Base-by-base conservation (phyloP, 1,140 invertebrate species). In the Papilio glaucus region DNA sequence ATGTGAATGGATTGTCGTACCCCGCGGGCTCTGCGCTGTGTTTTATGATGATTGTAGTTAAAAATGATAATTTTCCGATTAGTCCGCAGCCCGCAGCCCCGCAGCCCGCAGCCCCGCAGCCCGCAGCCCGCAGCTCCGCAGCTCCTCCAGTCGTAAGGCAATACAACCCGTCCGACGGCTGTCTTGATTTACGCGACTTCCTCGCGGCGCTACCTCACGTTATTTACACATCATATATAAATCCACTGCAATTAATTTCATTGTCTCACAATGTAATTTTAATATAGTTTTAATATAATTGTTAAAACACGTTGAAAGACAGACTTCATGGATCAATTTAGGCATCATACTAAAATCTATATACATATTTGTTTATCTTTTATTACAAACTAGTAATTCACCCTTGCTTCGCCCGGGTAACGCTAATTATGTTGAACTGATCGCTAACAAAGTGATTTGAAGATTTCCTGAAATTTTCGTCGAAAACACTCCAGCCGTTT, bases 11-110 rank as follows among this genome's bases (percentile, higher is more conserved):
- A 21, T 24, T 57, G 49, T 57, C 42, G 42, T 18, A 18, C 7
- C 37, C 38, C 33, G 18, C 38, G 39, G 18, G 65, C 39, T 29
- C 4, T 26, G 8, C n/a, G n/a, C 45, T 68, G 39, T 45, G 29
- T 68, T 68, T 57, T 57, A 57, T 57, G 39, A 45, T 68, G 49
- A 68, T 68, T 68, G 65, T 42, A 45, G 38, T 45, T 38, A n/a
- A 68, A 68, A 65, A 65, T 68, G 15, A 67, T 67, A 45, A 68
- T 42, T 21, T 29, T 12, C 24, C 24, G 39, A 68, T 68, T 45
- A 39, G 38, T 9, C 29, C 33, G 3, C 62, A 38, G 38, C 63
- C 37, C 6, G 57, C 24, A 6, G 57, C 18, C 6, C 15, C 45
- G 21, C 0, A 33, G 29, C 9, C 21, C 21, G 57, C 24, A 6